These are phyloP conservation scores for Callaeas wilsoni DNA, from an alignment of 2,113 vertebrate species.

Conservation along the genomic window DNA sequence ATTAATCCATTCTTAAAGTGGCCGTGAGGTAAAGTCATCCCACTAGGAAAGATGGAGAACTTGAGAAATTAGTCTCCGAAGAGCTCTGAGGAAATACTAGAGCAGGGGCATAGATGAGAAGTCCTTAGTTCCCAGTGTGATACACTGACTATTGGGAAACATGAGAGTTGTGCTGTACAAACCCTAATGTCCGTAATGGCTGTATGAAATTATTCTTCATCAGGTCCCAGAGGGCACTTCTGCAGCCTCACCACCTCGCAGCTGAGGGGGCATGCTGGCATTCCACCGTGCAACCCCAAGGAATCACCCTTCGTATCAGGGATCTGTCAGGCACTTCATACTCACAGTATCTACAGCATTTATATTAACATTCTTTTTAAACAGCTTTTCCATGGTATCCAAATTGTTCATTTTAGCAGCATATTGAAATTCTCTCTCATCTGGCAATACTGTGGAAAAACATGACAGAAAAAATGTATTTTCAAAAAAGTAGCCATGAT, in stretches of 20 bases:
- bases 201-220: accelerated
- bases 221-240: background rate
- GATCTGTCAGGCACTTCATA: background rate
- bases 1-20: background rate
- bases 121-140: background rate
- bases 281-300: background rate
- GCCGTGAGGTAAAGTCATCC: background rate
- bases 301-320: background rate
- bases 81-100: background rate
- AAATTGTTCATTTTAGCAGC: conserved; percentile 85
- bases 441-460: conserved; percentile 76
- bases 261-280: background rate
- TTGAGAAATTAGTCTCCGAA: background rate
- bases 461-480: background rate
- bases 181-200: background rate
- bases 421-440: conserved; percentile 81
- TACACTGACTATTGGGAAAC: background rate
- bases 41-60: background rate
- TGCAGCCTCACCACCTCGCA: background rate
- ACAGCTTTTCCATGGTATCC: conserved; percentile 74
- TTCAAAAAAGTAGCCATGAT: background rate
- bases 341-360: conserved; percentile 83
- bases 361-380: conserved; percentile 75
- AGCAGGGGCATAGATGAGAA: background rate
- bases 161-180: background rate